Percentiles rank a stretch among this genome's conserved stretches.
These are phyloP conservation scores for Pimpla rufipes DNA, from an alignment of 2,888 invertebrate species.

Conservation along the genomic window DNA sequence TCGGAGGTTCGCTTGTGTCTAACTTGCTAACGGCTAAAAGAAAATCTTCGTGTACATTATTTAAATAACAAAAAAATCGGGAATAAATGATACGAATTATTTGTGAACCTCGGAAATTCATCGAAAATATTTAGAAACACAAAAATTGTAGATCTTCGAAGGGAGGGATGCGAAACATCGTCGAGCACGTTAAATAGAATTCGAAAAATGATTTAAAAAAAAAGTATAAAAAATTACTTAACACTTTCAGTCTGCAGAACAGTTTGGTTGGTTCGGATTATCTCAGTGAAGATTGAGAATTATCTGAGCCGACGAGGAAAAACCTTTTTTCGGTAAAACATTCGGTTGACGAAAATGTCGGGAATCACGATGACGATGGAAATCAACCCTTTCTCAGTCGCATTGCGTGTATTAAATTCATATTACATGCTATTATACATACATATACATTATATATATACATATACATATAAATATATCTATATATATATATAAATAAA, in stretches of 20 bases:
- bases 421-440: slow-evolving; percentile 32
- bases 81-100: slow-evolving; percentile 21
- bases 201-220: background rate
- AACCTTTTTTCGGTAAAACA: background rate
- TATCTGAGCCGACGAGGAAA: background rate
- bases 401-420: slow-evolving; percentile 23
- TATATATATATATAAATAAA: slow-evolving; percentile 24
- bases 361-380: slow-evolving; percentile 6
- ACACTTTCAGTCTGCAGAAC: background rate
- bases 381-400: slow-evolving; percentile 14
- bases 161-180: slow-evolving; percentile 3
- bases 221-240: background rate
- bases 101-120: slow-evolving; percentile 33
- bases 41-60: slow-evolving; percentile 32
- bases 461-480: background rate
- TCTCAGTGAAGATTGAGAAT: background rate
- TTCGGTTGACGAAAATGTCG: background rate
- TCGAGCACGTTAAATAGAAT: slow-evolving; percentile 10
- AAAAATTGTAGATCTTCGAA: slow-evolving; percentile 14
- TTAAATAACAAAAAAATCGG: slow-evolving; percentile 9
- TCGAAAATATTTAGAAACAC: slow-evolving; percentile 32
- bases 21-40: background rate
- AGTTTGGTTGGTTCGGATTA: background rate
- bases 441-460: slow-evolving; percentile 8
- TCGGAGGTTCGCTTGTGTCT: slow-evolving; percentile 17